phyloP scores from a whole-genome alignment of 2,888 invertebrate species.

The Protonemura montana region DNA sequence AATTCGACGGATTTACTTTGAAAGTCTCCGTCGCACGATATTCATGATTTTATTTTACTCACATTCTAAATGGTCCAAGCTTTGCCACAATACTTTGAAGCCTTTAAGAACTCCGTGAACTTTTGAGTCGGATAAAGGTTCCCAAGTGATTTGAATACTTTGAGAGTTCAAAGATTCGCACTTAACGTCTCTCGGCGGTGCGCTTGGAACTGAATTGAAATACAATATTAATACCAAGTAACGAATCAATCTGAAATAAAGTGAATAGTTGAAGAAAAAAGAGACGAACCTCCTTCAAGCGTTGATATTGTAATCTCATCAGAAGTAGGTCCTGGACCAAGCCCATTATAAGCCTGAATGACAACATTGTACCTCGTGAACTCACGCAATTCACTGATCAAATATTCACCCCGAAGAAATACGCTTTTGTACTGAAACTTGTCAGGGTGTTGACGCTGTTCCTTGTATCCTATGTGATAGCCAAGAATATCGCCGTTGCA shows the following conservation, averaged over 20 bases:
- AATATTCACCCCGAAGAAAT: constrained; percentile 46
- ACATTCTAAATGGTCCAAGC: constrained; percentile 46
- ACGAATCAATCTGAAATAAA: background rate
- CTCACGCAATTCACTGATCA: constrained; percentile 52
- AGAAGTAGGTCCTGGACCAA: constrained; percentile 55
- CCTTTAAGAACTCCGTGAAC: constrained; percentile 85
- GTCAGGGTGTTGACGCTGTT: constrained; percentile 50
- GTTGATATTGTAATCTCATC: constrained; percentile 52
- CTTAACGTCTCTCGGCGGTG: constrained; percentile 81
- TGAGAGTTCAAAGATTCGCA: constrained; percentile 84
- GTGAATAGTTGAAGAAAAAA: background rate
- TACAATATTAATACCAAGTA: background rate
- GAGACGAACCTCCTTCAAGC: constrained; percentile 53
- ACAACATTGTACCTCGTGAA: constrained; percentile 54
- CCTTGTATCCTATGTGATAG: constrained; percentile 57
- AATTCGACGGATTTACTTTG: background rate
- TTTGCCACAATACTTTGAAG: constrained; percentile 69
- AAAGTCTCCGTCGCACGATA: background rate
- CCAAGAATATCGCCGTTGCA: constrained; percentile 81
- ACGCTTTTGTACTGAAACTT: constrained; percentile 48
- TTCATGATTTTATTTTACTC: constrained; percentile 30
- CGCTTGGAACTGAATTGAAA: constrained; percentile 76
- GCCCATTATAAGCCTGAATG: constrained; percentile 55
- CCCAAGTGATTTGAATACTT: constrained; percentile 86
- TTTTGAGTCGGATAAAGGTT: constrained; percentile 79